Conservation (phyloP, 2,113 vertebrate genomes). For the Muntiacus muntjak region DNA sequence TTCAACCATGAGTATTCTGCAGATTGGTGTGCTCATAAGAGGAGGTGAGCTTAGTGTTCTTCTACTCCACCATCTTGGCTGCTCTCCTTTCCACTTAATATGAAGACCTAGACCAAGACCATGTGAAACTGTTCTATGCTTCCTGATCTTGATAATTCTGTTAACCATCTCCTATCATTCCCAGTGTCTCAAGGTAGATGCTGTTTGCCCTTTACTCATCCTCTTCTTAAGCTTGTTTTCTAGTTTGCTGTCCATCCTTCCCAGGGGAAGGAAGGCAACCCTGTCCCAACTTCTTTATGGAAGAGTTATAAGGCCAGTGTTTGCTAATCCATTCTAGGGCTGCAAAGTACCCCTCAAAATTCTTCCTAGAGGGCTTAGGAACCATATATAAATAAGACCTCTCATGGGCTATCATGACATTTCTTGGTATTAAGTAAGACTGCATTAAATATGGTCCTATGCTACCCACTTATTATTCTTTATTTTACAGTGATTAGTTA, state of each 20-base stretch:
- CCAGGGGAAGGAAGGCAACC: background rate
- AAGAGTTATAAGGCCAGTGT: background rate
- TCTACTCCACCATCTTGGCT: background rate
- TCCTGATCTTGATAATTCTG: background rate
- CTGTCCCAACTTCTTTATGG: background rate
- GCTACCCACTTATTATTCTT: background rate
- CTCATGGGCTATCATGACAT: background rate
- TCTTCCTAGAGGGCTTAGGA: background rate
- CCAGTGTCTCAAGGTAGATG: background rate
- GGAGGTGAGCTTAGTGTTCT: background rate
- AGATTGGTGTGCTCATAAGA: background rate
- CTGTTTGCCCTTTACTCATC: background rate
- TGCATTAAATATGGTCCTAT: background rate
- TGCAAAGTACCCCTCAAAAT: background rate
- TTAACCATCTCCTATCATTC: background rate
- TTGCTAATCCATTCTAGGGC: background rate
- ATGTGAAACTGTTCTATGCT: background rate
- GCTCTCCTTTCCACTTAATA: background rate
- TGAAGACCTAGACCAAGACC: background rate
- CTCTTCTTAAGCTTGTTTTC: background rate
- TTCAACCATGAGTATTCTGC: background rate
- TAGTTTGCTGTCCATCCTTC: background rate
- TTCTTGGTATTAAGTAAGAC: background rate
- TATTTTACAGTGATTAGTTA: constrained; percentile 21
- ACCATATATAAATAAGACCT: background rate